Conservation (phyloP, 2,113 vertebrate genomes). For the Cricetomys ansorgei region DNA sequence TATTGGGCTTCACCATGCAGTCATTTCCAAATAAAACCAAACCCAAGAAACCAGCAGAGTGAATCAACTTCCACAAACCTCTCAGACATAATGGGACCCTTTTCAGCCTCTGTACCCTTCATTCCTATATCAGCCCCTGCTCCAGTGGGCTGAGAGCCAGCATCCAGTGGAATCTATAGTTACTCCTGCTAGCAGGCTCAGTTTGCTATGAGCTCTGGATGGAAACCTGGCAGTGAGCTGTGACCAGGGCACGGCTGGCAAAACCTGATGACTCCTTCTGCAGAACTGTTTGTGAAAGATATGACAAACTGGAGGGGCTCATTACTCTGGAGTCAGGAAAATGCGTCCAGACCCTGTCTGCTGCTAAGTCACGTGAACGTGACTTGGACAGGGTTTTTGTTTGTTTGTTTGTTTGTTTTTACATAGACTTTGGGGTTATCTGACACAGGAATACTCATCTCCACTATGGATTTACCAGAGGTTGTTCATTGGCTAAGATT, state of each 20-base stretch:
- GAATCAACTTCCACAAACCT: neutral
- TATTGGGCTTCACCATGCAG: neutral
- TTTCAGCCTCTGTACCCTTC: neutral
- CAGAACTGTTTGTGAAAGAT: neutral
- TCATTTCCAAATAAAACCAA: neutral
- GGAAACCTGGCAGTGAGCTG: neutral
- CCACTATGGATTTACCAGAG: neutral
- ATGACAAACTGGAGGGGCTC: neutral
- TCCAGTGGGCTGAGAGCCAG: neutral
- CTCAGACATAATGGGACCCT: neutral
- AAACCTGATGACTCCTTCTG: neutral
- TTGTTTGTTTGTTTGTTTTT: too few species aligned
- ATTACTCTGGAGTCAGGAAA: neutral
- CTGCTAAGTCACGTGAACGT: neutral
- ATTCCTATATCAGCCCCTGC: neutral
- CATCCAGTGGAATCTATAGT: neutral
- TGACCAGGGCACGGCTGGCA: neutral
- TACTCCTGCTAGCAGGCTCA: neutral
- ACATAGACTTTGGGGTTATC: neutral
- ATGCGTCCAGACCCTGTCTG: neutral
- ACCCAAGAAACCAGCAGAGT: neutral
- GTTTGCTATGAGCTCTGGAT: slow-evolving; percentile 23
- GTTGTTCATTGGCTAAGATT: neutral
- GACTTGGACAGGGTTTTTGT: neutral
- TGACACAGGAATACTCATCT: neutral